These are phyloP conservation scores for Helicoverpa zea DNA, from an alignment of 1,140 invertebrate genomes.

Conservation along the genomic window DNA sequence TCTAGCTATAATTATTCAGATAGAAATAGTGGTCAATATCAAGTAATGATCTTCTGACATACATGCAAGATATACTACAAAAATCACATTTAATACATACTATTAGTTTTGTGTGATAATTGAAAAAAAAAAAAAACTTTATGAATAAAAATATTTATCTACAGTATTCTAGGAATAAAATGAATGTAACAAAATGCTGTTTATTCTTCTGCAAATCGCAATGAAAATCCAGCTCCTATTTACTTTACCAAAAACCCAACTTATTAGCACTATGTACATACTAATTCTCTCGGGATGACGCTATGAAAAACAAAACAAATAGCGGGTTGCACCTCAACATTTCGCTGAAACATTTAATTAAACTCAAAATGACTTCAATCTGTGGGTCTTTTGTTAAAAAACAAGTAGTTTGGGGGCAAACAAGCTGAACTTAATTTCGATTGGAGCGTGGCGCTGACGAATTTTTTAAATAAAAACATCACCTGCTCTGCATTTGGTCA, in stretches of 20 bases:
- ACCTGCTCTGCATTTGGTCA: constrained; percentile 74
- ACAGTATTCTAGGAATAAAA: too few relatives aligned
- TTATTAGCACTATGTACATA: background rate
- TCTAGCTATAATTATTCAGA: background rate
- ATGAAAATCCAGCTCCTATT: too few relatives aligned
- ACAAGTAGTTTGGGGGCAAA: constrained; percentile 46
- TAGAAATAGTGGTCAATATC: too few relatives aligned
- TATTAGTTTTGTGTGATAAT: too few relatives aligned
- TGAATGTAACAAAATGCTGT: too few relatives aligned
- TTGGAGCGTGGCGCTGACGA: constrained; percentile 52
- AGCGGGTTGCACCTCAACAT: constrained; percentile 15
- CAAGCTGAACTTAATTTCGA: constrained; percentile 69
- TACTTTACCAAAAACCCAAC: too few relatives aligned
- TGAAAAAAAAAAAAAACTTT: too few relatives aligned
- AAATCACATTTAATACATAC: too few relatives aligned
- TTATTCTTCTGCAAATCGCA: too few relatives aligned
- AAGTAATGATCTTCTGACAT: too few relatives aligned
- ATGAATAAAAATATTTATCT: too few relatives aligned
- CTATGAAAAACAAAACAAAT: background rate
- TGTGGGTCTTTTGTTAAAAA: constrained; percentile 41
- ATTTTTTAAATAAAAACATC: constrained; percentile 82
- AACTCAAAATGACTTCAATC: constrained; percentile 27
- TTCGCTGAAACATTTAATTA: constrained; percentile 47
- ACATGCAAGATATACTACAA: too few relatives aligned
- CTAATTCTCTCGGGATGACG: background rate